A percentile compares a stretch with the other conserved stretches of the same genome.
These are phyloP conservation scores for Cricetomys ansorgei DNA, from an alignment of 2,113 vertebrate species.

Conservation along the genomic window DNA sequence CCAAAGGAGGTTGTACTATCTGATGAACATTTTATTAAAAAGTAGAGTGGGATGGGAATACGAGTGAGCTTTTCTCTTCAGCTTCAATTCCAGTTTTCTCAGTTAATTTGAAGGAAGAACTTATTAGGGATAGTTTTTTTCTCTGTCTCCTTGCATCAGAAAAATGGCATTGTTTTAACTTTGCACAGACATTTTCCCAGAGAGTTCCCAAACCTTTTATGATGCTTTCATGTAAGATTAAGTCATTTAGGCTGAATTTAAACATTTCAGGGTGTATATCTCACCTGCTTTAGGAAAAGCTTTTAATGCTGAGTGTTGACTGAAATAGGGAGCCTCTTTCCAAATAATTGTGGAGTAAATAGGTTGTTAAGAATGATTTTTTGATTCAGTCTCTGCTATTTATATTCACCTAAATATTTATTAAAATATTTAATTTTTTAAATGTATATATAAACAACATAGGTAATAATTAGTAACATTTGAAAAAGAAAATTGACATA, in stretches of 20 bases:
- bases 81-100: not conserved
- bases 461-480: not conserved
- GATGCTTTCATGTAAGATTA: not conserved
- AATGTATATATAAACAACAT: not conserved
- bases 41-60: constrained; percentile 29
- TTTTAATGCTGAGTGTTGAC: not conserved
- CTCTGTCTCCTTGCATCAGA: not conserved
- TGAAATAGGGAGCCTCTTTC: not conserved
- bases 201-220: not conserved
- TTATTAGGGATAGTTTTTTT: not conserved
- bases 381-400: not conserved
- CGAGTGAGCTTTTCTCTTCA: not conserved
- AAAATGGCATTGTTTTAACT: not conserved
- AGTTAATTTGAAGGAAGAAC: not conserved
- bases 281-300: not conserved
- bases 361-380: not conserved
- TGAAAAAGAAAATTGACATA: not conserved
- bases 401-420: not conserved
- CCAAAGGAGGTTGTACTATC: constrained; percentile 67
- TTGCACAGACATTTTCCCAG: not conserved
- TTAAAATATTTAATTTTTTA: not conserved
- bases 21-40: constrained; percentile 76
- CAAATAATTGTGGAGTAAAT: not conserved
- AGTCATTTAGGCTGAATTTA: not conserved
- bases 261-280: not conserved